Evolutionary conservation across 2,888 invertebrate species (phyloP).

Genomic region (Iphiclides podalirius): DNA sequence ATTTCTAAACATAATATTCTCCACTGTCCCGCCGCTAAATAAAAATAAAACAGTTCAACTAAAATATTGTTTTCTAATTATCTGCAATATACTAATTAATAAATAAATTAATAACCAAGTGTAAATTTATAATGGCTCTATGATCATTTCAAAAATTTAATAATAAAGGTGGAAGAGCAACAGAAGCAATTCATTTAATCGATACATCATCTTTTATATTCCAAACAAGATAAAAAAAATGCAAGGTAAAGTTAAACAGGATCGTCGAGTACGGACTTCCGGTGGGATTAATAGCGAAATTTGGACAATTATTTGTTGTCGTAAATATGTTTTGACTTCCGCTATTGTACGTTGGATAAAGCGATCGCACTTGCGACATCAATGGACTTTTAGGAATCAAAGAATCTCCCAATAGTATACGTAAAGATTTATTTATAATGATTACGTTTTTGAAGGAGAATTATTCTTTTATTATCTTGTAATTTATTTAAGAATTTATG

Average conservation of each 20-base stretch:
- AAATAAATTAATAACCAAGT: no score
- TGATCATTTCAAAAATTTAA: no score
- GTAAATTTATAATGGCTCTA: no score
- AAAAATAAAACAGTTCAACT: no score
- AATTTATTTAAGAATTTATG: no score
- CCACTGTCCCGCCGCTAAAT: no score
- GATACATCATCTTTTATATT: constrained; percentile 47
- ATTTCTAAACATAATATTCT: no score
- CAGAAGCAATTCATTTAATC: constrained; percentile 30
- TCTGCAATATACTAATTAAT: no score
- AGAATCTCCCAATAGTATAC: constrained; percentile 24
- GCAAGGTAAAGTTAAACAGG: constrained; percentile 33
- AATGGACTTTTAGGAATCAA: constrained; percentile 55
- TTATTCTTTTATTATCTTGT: no score
- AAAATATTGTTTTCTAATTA: no score
- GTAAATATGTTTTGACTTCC: constrained; percentile 66
- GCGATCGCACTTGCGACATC: constrained; percentile 51
- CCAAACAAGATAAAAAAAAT: constrained; percentile 34
- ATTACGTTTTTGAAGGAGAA: constrained; percentile 28
- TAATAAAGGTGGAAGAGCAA: no score
- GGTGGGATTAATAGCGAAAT: constrained; percentile 39
- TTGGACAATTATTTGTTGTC: constrained; percentile 58
- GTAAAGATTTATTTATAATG: constrained; percentile 10
- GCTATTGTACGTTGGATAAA: constrained; percentile 35
- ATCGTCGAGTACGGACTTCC: constrained; percentile 57